Percentiles rank a stretch among this genome's conserved stretches.
Evolutionary conservation across 2,888 invertebrate species (phyloP).

Genomic region (Siphonodentalium dalli): DNA sequence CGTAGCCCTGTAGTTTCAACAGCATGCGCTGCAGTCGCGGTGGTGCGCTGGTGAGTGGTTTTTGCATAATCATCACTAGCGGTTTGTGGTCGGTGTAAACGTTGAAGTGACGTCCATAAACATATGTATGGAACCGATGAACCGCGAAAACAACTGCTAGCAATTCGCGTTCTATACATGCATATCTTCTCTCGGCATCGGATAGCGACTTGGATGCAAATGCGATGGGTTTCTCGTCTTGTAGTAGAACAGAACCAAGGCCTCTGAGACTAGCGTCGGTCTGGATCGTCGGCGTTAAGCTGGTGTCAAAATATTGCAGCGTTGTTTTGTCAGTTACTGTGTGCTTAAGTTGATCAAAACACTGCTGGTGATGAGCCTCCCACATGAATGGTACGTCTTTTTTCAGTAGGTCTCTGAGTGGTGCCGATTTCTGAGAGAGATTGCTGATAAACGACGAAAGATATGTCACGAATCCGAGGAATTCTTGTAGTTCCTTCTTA

Average conservation of each 20-base stretch:
- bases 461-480: slow-evolving; percentile 25
- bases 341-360: slow-evolving; percentile 23
- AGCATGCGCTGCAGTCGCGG: slow-evolving; percentile 21
- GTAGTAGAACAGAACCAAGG: slow-evolving; percentile 25
- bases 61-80: slow-evolving; percentile 19
- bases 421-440: slow-evolving; percentile 18
- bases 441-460: slow-evolving; percentile 19
- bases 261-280: slow-evolving; percentile 29
- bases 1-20: slow-evolving; percentile 24
- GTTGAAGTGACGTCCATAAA: slow-evolving; percentile 14
- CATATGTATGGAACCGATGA: slow-evolving; percentile 27
- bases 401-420: slow-evolving; percentile 14
- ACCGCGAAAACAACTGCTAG: slow-evolving; percentile 21
- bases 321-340: slow-evolving; percentile 12
- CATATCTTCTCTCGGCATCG: slow-evolving; percentile 27
- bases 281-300: too few relatives aligned
- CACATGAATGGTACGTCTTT: slow-evolving; percentile 25
- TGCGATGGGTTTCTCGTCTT: slow-evolving; percentile 26
- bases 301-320: too few relatives aligned
- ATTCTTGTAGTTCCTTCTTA: slow-evolving; percentile 18
- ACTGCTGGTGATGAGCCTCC: slow-evolving; percentile 14
- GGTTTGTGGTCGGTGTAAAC: slow-evolving; percentile 26
- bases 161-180: slow-evolving; percentile 35
- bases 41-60: slow-evolving; percentile 22
- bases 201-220: slow-evolving; percentile 24